These are phyloP conservation scores for Drosophila takahashii DNA, from an alignment of 1,140 invertebrate species.

Conservation along the genomic window DNA sequence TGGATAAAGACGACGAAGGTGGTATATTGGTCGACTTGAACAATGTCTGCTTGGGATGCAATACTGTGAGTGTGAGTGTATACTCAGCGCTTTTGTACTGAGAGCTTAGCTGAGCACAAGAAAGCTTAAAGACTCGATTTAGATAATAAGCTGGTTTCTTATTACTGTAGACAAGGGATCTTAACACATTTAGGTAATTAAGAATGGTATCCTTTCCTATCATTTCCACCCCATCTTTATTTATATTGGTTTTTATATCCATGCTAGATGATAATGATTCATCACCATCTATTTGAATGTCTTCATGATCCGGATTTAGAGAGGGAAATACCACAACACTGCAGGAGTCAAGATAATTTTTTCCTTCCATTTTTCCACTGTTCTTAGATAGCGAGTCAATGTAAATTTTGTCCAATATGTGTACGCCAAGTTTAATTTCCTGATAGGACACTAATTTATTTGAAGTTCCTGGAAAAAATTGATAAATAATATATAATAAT, in stretches of 20 bases:
- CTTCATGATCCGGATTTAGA: constrained; percentile 97
- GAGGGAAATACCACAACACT: constrained; percentile 96
- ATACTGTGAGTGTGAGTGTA: constrained; percentile 90
- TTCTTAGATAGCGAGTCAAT: constrained; percentile 68
- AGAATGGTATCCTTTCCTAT: constrained; percentile 93
- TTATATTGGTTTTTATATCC: constrained; percentile 83
- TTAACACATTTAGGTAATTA: constrained; percentile 92
- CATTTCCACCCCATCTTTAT: constrained; percentile 92
- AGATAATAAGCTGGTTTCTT: constrained; percentile 97
- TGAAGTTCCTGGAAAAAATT: constrained; percentile 55
- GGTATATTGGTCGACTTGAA: constrained; percentile 58
- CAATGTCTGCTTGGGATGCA: constrained; percentile 89
- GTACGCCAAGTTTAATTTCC: constrained; percentile 81
- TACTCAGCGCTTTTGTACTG: constrained; percentile 97
- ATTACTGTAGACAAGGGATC: constrained; percentile 96
- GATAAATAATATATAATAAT: too few species aligned
- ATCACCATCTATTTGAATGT: constrained; percentile 84
- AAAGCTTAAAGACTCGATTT: constrained; percentile 96
- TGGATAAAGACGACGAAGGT: constrained; percentile 8
- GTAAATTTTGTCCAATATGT: constrained; percentile 72
- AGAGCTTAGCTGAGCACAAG: constrained; percentile 96
- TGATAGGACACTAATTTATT: constrained; percentile 83
- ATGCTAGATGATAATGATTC: constrained; percentile 77
- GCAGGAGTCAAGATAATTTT: constrained; percentile 93
- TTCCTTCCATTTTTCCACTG: constrained; percentile 62